Evolutionary conservation across 2,888 invertebrate species (phyloP).

Genomic region (Thera britannica): DNA sequence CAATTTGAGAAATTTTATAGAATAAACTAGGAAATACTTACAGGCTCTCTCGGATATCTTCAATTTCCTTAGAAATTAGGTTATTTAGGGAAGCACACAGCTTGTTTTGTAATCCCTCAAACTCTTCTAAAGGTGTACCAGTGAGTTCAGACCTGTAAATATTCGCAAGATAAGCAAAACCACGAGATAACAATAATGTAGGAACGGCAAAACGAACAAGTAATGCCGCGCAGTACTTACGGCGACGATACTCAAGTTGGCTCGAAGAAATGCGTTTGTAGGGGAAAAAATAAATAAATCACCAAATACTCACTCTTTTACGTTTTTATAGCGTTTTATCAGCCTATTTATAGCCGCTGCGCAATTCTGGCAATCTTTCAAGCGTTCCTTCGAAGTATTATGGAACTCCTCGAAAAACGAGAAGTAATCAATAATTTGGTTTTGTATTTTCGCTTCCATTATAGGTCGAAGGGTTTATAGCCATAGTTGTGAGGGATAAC

Average conservation of each 20-base stretch:
- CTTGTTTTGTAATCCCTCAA: constrained; percentile 68
- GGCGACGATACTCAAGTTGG: neutral
- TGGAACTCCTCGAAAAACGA: constrained; percentile 79
- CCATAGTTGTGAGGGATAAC: constrained; percentile 18
- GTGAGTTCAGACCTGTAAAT: constrained; percentile 72
- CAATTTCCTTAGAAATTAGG: constrained; percentile 70
- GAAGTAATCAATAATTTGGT: constrained; percentile 81
- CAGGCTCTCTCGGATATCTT: constrained; percentile 74
- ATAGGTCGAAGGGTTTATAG: constrained; percentile 46
- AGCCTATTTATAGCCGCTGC: constrained; percentile 80
- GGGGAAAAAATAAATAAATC: constrained; percentile 42
- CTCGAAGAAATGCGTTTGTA: constrained; percentile 14
- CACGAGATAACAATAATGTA: neutral
- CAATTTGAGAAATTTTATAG: too few species aligned
- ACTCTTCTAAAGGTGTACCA: constrained; percentile 74
- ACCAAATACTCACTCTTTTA: constrained; percentile 73
- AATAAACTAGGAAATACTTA: constrained; percentile 45
- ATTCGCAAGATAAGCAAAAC: constrained; percentile 21
- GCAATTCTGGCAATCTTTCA: constrained; percentile 81
- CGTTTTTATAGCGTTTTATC: constrained; percentile 78
- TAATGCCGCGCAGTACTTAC: neutral
- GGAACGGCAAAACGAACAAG: constrained; percentile 10
- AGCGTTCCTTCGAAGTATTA: constrained; percentile 72
- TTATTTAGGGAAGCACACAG: constrained; percentile 70
- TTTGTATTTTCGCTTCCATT: constrained; percentile 81